Base-by-base conservation (phyloP, 2,113 vertebrate genomes). In the Pedetes capensis region DNA sequence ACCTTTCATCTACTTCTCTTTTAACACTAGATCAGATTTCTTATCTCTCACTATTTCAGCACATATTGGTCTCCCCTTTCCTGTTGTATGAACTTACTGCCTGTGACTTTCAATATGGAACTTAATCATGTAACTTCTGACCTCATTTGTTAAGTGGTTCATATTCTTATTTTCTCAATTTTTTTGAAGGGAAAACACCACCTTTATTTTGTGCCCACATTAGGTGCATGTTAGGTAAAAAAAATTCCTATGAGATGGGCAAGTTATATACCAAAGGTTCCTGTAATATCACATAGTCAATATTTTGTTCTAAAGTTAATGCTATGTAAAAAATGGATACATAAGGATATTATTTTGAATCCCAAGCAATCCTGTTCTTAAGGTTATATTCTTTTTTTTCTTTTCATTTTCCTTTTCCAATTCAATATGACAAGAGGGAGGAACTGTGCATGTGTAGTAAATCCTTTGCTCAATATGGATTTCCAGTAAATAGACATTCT, bases 401-500 rank as follows among this genome's bases (percentile, higher is more conserved):
- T 93, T 92, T 97, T 81, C 76, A 83, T 78, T 92, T 95, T 83
- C 6, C 23, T 93, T 81, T 95, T 89, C 53, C 14, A 81, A 47
- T 63, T 90, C 72, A 75, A 12, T 76, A 29, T 51, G 34, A 69
- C 32, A 53, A 87, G 22, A 81, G 61, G 55, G 14, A 4, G 7
- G 55, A 68, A 47, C 72, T 93, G 25, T 93, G 5, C 49, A 29
- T 51, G 1, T 90, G 16, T 95, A 79, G 82, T 84, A 95, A 93
- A 94, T 92, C 68, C 93, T 95, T 91, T 90, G 39, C 55, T n/a
- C 81, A 92, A 71, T 88, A 95, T 94, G 97, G 68, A 32, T 64
- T 97, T 96, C 59, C 81, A 95, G 92, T 90, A 95, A 95, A 93
- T 93, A 92, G 8, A 86, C 25, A 57, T 95, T 97, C 95, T 97